Percentiles rank a stretch among this genome's conserved stretches.
These are phyloP conservation scores for Pocillopora grandis DNA, from an alignment of 92 coral and sea anemone genomes.

Conservation along the genomic window DNA sequence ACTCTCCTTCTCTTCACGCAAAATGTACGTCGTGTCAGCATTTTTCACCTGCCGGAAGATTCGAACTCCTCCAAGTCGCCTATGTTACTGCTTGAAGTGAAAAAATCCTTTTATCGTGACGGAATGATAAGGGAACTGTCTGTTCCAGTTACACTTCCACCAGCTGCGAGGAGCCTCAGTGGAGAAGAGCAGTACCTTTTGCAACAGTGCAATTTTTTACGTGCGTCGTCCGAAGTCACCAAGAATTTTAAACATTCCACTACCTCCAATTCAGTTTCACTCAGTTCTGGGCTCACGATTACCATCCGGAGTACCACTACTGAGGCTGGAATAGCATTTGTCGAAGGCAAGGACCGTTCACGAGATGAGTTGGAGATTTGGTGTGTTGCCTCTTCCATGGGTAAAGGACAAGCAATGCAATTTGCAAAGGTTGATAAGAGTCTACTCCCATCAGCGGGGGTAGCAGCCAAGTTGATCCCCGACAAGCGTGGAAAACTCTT, in stretches of 20 bases:
- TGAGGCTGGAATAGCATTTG: conserved; percentile 26
- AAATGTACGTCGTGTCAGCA: conserved; percentile 44
- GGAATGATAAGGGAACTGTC: background rate
- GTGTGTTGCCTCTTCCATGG: conserved; percentile 77
- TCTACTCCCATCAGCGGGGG: conserved; percentile 82
- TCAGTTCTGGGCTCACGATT: conserved; percentile 53
- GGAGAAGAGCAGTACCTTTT: conserved; percentile 44
- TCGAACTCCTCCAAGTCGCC: background rate
- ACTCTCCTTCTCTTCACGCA: conserved; percentile 56
- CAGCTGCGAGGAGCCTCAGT: conserved; percentile 24
- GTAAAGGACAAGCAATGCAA: conserved; percentile 54
- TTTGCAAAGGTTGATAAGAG: conserved; percentile 42
- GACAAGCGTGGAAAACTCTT: background rate
- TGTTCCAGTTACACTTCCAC: conserved; percentile 1
- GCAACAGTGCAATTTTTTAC: conserved; percentile 59
- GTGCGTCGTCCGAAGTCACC: conserved; percentile 38
- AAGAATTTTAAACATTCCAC: background rate
- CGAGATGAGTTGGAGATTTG: conserved; percentile 26
- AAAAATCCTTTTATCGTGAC: conserved; percentile 12
- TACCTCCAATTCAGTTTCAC: background rate
- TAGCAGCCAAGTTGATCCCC: conserved; percentile 42
- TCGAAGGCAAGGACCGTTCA: background rate
- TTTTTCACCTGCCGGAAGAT: conserved; percentile 18
- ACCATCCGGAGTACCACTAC: conserved; percentile 34
- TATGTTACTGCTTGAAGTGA: conserved; percentile 28